A percentile compares a stretch with the other conserved stretches of the same genome.
Evolutionary conservation across 2,797 vertebrate species (phyloP).

Genomic region (Pelochelys cantorii): DNA sequence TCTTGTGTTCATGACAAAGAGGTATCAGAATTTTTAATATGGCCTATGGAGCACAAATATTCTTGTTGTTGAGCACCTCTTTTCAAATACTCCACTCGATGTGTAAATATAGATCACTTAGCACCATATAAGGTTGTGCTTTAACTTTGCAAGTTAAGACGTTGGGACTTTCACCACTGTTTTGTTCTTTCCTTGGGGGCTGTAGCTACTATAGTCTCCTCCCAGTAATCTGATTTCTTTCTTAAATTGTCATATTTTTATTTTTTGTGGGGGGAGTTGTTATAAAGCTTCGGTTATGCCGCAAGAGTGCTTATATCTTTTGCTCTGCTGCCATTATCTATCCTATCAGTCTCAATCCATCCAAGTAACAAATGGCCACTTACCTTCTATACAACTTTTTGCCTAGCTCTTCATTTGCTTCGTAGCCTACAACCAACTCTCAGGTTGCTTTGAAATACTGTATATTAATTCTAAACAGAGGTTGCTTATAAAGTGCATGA

Average conservation of each 20-base stretch:
- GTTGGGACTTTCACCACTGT: constrained; percentile 6
- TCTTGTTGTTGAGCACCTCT: neutral
- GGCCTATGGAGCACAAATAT: neutral
- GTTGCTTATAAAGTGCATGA: neutral
- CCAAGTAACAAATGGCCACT: neutral
- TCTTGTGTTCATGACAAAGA: neutral
- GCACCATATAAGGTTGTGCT: neutral
- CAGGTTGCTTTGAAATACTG: neutral
- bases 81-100: neutral
- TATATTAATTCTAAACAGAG: neutral
- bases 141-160: constrained; percentile 58
- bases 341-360: neutral
- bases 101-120: neutral
- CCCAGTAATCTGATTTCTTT: neutral
- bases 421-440: neutral
- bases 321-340: neutral
- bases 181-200: constrained; percentile 28
- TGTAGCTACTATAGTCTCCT: neutral
- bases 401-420: neutral
- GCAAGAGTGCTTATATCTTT: neutral
- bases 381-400: neutral
- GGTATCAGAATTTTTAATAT: constrained; percentile 34
- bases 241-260: neutral
- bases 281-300: neutral
- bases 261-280: neutral